phyloP scores from a whole-genome alignment of 1,140 invertebrate genomes.

The Drosophila azteca region DNA sequence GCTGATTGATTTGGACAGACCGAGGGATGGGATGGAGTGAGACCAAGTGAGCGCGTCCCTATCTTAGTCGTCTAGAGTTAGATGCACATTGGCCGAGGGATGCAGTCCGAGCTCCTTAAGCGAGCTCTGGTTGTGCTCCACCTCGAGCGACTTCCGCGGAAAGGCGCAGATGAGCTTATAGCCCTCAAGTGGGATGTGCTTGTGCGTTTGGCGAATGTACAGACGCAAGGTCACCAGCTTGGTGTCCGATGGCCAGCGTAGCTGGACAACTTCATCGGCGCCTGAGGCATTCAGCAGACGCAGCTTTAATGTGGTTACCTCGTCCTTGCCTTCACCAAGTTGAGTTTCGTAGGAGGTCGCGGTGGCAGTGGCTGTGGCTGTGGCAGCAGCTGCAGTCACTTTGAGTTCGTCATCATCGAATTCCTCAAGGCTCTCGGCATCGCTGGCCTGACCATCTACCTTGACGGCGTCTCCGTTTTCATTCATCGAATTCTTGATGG shows the following conservation, averaged over 20 bases:
- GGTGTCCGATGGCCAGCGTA: slow-evolving; percentile 81
- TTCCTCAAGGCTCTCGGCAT: slow-evolving; percentile 69
- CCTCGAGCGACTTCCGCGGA: slow-evolving; percentile 73
- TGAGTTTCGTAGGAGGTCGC: slow-evolving; percentile 66
- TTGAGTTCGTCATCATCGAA: slow-evolving; percentile 71
- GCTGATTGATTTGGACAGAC: too few species aligned
- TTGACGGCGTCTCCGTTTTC: slow-evolving; percentile 55
- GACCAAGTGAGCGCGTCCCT: slow-evolving; percentile 3
- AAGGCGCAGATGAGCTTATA: slow-evolving; percentile 82
- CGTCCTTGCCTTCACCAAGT: slow-evolving; percentile 58
- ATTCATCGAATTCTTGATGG: slow-evolving; percentile 81
- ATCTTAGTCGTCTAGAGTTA: slow-evolving; percentile 74
- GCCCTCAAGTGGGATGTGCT: slow-evolving; percentile 71
- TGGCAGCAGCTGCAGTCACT: slow-evolving; percentile 21
- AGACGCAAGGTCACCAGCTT: slow-evolving; percentile 66
- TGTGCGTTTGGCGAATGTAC: slow-evolving; percentile 77
- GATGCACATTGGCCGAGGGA: slow-evolving; percentile 81
- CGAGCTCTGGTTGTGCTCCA: slow-evolving; percentile 62
- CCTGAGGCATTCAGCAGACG: slow-evolving; percentile 68
- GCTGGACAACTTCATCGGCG: slow-evolving; percentile 72
- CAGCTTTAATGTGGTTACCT: slow-evolving; percentile 70
- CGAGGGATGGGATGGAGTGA: not conserved
- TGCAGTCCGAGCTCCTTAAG: slow-evolving; percentile 78
- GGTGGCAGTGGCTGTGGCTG: slow-evolving; percentile 30
- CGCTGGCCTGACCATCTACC: slow-evolving; percentile 40